A percentile compares a stretch with the other conserved stretches of the same genome.
phyloP scores from a whole-genome alignment of 2,888 invertebrate species.

The Orchesella flavescens region DNA sequence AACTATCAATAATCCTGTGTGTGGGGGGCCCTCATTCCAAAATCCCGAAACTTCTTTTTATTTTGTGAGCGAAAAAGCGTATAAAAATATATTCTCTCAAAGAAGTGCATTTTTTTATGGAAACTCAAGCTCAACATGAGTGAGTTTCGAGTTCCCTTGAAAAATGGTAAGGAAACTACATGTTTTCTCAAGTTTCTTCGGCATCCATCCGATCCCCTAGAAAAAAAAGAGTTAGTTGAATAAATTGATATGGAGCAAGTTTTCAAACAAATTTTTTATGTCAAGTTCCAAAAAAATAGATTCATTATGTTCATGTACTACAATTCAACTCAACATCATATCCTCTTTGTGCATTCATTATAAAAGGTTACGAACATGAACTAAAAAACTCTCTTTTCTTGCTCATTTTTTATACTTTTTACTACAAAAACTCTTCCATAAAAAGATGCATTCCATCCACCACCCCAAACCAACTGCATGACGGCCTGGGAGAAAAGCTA shows the following conservation, averaged over 20 bases:
- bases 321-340: too few relatives aligned
- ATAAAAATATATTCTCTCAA: too few relatives aligned
- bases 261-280: conserved; percentile 42
- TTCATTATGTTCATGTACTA: conserved; percentile 8
- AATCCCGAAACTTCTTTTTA: too few relatives aligned
- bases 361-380: too few relatives aligned
- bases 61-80: too few relatives aligned
- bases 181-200: background rate
- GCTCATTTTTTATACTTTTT: conserved; percentile 1
- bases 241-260: conserved; percentile 47
- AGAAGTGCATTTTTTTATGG: background rate
- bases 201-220: background rate
- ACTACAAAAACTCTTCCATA: background rate
- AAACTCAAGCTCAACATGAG: background rate
- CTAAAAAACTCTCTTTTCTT: too few relatives aligned
- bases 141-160: conserved; percentile 3
- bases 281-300: conserved; percentile 16
- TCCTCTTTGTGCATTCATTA: too few relatives aligned
- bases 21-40: too few relatives aligned
- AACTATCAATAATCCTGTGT: too few relatives aligned
- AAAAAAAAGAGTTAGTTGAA: conserved; percentile 8
- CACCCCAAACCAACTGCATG: conserved; percentile 7
- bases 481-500: conserved; percentile 17
- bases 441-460: background rate
- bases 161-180: background rate